phyloP scores from a whole-genome alignment of 2,113 vertebrate genomes.

The Pimephales promelas region DNA sequence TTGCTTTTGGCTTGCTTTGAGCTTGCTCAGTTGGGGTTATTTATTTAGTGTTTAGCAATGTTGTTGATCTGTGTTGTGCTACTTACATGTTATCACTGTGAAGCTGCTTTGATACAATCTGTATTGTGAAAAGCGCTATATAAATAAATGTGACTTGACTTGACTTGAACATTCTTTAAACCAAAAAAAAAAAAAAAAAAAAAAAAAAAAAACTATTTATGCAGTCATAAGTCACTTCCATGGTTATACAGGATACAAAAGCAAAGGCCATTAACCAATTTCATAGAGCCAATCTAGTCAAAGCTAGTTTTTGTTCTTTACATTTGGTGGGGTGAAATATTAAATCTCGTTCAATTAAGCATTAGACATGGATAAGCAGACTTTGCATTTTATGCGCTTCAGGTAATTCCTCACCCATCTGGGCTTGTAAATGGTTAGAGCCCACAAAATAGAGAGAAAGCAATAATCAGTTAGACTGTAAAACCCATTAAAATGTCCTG shows the following conservation, averaged over 20 bases:
- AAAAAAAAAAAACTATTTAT: too few relatives aligned
- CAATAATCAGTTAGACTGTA: conserved; percentile 22
- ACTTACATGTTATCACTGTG: too few relatives aligned
- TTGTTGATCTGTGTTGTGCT: too few relatives aligned
- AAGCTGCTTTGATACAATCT: too few relatives aligned
- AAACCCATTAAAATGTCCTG: not conserved
- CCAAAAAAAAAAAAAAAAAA: not conserved
- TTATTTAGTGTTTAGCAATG: too few relatives aligned
- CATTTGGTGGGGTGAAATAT: conserved; percentile 27
- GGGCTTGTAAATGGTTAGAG: conserved; percentile 1
- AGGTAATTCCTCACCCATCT: conserved; percentile 38
- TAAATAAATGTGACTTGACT: too few relatives aligned
- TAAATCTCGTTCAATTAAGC: conserved; percentile 36
- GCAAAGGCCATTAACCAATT: conserved; percentile 40
- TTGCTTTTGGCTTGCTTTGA: too few relatives aligned
- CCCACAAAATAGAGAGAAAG: conserved; percentile 24
- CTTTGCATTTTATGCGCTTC: conserved; percentile 35
- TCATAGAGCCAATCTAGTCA: conserved; percentile 13
- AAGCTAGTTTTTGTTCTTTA: conserved; percentile 35
- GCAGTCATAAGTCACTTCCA: conserved; percentile 17
- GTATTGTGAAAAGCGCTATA: too few relatives aligned
- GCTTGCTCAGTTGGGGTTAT: too few relatives aligned
- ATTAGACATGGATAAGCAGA: conserved; percentile 31
- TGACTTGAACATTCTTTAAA: not conserved
- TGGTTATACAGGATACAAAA: conserved; percentile 6